Evolutionary conservation across 2,113 vertebrate genomes (phyloP).

Genomic region (Cranoglanis bouderius): DNA sequence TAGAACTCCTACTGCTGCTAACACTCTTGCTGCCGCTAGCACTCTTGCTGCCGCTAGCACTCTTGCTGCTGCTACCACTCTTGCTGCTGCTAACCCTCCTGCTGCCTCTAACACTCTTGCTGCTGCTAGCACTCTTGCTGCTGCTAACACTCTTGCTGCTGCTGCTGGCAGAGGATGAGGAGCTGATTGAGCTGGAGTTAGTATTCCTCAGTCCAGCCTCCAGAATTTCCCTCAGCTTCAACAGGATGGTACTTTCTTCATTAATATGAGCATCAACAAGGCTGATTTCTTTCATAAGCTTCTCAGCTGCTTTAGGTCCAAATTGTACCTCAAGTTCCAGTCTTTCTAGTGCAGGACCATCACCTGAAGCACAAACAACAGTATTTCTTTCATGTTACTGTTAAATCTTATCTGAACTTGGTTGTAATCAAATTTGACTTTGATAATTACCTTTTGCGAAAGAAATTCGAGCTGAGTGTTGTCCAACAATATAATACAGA

Average conservation of each 20-base stretch:
- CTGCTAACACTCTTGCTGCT: too few species aligned
- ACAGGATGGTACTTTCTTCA: conserved; percentile 58
- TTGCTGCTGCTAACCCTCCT: too few species aligned
- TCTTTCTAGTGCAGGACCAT: conserved; percentile 78
- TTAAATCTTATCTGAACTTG: not conserved
- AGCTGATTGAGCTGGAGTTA: conserved; percentile 36
- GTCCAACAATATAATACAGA: conserved; percentile 71
- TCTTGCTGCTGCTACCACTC: not conserved
- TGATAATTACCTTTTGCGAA: conserved; percentile 69
- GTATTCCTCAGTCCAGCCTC: conserved; percentile 51
- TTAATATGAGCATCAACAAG: conserved; percentile 56
- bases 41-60: not conserved
- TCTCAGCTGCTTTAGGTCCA: conserved; percentile 74
- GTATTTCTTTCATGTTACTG: not conserved
- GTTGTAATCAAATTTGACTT: not conserved
- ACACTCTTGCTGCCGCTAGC: not conserved
- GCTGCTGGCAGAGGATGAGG: conserved; percentile 42
- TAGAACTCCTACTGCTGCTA: not conserved
- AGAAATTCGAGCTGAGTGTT: conserved; percentile 63
- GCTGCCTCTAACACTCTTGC: conserved; percentile 39
- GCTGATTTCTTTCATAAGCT: conserved; percentile 67
- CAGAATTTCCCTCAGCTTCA: conserved; percentile 76
- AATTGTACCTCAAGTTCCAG: conserved; percentile 75
- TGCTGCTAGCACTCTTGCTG: too few species aligned
- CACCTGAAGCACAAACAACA: conserved; percentile 55